These are phyloP conservation scores for Aurelia sp. DNA, from an alignment of 30 jellyfish, hydroid and myxozoan species.

Conservation along the genomic window DNA sequence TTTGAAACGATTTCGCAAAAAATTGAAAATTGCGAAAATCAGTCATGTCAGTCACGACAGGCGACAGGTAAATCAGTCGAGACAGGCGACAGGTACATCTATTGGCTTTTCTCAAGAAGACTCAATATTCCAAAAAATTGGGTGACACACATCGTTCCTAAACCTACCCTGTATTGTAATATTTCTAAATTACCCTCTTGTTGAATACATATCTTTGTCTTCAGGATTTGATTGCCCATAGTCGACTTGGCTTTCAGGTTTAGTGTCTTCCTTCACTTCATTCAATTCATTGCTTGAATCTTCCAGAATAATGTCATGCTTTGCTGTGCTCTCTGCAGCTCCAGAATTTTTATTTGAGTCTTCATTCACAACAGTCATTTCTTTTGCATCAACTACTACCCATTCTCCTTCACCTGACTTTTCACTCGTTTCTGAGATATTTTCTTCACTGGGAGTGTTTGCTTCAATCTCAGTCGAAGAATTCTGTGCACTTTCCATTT, in stretches of 20 bases:
- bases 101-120: too few species aligned
- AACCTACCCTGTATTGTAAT: too few species aligned
- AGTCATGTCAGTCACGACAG: too few species aligned
- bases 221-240: slow-evolving; percentile 73
- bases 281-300: not conserved
- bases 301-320: not conserved
- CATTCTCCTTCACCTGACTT: not conserved
- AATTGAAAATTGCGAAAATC: too few species aligned
- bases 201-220: slow-evolving; percentile 72
- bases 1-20: too few species aligned
- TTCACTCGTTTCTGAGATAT: not conserved
- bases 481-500: not conserved
- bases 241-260: slow-evolving; percentile 24
- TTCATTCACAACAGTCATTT: not conserved
- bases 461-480: not conserved
- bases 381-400: not conserved
- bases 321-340: not conserved
- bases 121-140: too few species aligned
- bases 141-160: too few species aligned
- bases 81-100: too few species aligned
- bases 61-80: too few species aligned
- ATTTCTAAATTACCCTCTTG: slow-evolving; percentile 8
- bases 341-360: slow-evolving; percentile 1
- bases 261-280: not conserved
- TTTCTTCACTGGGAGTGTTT: not conserved